Conservation (phyloP, 2,113 vertebrate species). For the Mixornis gularis region DNA sequence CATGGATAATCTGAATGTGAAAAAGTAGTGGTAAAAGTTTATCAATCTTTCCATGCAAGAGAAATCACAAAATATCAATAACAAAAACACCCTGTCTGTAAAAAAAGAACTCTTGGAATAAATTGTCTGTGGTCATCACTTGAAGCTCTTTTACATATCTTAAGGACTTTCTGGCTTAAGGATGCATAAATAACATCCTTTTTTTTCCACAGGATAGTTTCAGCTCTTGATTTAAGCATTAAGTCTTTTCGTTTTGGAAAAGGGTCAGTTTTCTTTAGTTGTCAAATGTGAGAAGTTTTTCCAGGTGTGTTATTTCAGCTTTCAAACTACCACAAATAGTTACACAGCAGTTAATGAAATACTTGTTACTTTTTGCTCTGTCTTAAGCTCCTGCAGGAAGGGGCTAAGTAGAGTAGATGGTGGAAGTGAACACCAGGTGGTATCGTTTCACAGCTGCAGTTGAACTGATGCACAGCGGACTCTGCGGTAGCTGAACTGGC, state of each 20-base stretch:
- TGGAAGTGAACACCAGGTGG: constrained; percentile 44
- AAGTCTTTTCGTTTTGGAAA: not conserved
- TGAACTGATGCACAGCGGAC: not conserved
- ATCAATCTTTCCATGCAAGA: not conserved
- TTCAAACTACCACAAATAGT: not conserved
- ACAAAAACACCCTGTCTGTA: not conserved
- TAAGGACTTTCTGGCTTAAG: not conserved
- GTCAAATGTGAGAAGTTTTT: not conserved
- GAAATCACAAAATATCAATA: not conserved
- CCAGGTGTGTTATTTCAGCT: not conserved
- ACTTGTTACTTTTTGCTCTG: not conserved
- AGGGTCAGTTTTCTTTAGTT: not conserved
- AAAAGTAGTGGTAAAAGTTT: not conserved
- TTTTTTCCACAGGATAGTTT: not conserved
- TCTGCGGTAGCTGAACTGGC: not conserved
- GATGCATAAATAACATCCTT: accelerated
- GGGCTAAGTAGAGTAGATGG: not conserved
- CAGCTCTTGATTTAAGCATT: not conserved
- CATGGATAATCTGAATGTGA: not conserved
- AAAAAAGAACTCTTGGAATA: not conserved
- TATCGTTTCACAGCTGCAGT: not conserved
- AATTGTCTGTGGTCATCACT: not conserved
- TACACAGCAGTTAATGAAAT: not conserved
- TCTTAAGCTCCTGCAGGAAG: not conserved
- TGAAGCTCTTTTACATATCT: not conserved